These are phyloP conservation scores for Drosophila parthenogenetica DNA, from an alignment of 2,888 invertebrate species.

Conservation along the genomic window DNA sequence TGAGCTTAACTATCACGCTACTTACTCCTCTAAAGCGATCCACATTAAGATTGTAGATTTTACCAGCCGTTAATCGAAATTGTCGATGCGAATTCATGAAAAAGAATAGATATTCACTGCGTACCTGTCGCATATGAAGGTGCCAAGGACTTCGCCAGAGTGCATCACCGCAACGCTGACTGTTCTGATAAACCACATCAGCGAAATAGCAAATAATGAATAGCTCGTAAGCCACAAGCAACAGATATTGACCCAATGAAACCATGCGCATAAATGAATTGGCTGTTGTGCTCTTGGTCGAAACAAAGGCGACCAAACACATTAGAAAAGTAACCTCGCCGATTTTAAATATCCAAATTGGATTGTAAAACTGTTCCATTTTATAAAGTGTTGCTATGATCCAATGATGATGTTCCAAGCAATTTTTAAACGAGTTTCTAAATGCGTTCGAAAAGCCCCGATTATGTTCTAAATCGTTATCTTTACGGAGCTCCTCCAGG, in stretches of 20 bases:
- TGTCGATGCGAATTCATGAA: conserved; percentile 66
- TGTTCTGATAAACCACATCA: conserved; percentile 74
- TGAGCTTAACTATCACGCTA: background rate
- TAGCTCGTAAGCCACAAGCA: conserved; percentile 77
- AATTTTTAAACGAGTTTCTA: conserved; percentile 64
- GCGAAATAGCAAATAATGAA: conserved; percentile 81
- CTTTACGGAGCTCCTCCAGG: conserved; percentile 27
- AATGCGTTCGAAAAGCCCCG: conserved; percentile 57
- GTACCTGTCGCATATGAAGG: conserved; percentile 67
- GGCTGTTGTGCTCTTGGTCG: conserved; percentile 78
- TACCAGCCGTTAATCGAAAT: conserved; percentile 78
- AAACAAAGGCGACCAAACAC: conserved; percentile 82
- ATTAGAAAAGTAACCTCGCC: conserved; percentile 78
- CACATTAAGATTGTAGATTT: conserved; percentile 75
- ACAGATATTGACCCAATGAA: conserved; percentile 76
- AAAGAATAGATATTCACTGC: conserved; percentile 74
- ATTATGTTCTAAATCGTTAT: background rate
- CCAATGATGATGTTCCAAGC: conserved; percentile 80
- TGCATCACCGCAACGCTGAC: conserved; percentile 78
- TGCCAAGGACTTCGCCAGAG: conserved; percentile 80
- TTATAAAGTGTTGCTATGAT: conserved; percentile 72
- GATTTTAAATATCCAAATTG: conserved; percentile 82
- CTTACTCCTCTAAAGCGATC: conserved; percentile 65
- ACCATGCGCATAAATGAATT: conserved; percentile 74
- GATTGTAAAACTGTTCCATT: conserved; percentile 82